Evolutionary conservation across 2,888 invertebrate species (phyloP).

Genomic region (Drosophila koepferae): DNA sequence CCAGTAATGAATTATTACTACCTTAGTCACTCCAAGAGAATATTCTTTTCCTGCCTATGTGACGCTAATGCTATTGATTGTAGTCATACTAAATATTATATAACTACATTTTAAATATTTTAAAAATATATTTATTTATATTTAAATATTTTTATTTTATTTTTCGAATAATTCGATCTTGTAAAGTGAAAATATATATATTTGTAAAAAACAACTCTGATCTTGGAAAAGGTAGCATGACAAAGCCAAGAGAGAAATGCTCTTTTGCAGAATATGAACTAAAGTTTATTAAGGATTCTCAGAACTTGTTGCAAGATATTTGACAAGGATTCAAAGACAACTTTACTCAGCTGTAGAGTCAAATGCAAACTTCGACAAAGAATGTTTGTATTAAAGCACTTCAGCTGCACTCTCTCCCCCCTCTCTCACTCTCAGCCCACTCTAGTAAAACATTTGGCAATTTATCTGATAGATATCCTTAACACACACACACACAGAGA

Average conservation of each 20-base stretch:
- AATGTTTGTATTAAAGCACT: slow-evolving; percentile 13
- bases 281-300: not conserved
- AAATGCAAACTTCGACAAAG: not conserved
- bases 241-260: too few relatives aligned
- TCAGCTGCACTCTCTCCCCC: not conserved
- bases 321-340: not conserved
- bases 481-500: slow-evolving; percentile 9
- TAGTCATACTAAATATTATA: too few relatives aligned
- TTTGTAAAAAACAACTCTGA: not conserved
- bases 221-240: not conserved
- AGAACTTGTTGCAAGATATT: not conserved
- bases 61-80: too few relatives aligned
- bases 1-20: too few relatives aligned
- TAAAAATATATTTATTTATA: too few relatives aligned
- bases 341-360: not conserved
- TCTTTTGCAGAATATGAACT: not conserved
- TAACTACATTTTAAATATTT: too few relatives aligned
- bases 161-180: too few relatives aligned
- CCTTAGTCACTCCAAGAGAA: too few relatives aligned
- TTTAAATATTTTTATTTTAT: too few relatives aligned
- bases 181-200: too few relatives aligned
- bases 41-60: too few relatives aligned
- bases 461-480: slow-evolving; percentile 32
- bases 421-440: not conserved
- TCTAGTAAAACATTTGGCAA: slow-evolving; percentile 17